A percentile compares a stretch with the other conserved stretches of the same genome.
These are phyloP conservation scores for Cerastis leucographa DNA, from an alignment of 2,888 invertebrate genomes.

Conservation along the genomic window DNA sequence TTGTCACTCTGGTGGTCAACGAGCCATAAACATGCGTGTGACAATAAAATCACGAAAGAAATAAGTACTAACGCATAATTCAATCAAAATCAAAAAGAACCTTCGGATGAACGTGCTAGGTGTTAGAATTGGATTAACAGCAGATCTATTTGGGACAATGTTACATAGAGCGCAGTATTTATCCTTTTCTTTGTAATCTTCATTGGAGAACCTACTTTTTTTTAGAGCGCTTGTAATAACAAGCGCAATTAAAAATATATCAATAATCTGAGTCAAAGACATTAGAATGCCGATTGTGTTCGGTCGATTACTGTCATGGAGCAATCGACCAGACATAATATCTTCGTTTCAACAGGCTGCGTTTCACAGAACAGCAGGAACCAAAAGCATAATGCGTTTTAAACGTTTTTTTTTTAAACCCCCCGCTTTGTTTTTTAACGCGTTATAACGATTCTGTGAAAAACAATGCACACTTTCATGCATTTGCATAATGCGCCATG, in stretches of 20 bases:
- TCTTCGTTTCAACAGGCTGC: slow-evolving; percentile 35
- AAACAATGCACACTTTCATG: slow-evolving; percentile 56
- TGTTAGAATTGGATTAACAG: slow-evolving; percentile 7
- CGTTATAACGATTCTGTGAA: slow-evolving; percentile 31
- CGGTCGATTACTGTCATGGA: slow-evolving; percentile 37
- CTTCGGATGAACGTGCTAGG: background rate
- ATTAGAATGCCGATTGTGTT: slow-evolving; percentile 42
- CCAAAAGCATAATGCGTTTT: slow-evolving; percentile 12
- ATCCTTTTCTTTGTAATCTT: slow-evolving; percentile 8
- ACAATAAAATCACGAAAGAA: background rate
- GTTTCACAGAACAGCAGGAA: slow-evolving; percentile 21
- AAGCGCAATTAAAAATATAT: slow-evolving; percentile 37
- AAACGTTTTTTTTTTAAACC: background rate
- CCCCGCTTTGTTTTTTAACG: slow-evolving; percentile 16
- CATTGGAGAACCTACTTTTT: slow-evolving; percentile 14
- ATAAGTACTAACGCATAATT: background rate
- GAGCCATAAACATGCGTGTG: slow-evolving; percentile 22
- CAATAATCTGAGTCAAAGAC: slow-evolving; percentile 28
- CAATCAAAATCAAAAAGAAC: slow-evolving; percentile 8
- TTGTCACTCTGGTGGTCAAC: slow-evolving; percentile 35
- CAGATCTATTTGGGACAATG: slow-evolving; percentile 1
- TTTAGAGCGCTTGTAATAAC: background rate
- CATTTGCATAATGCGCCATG: slow-evolving; percentile 52
- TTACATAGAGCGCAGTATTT: slow-evolving; percentile 9
- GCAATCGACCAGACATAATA: slow-evolving; percentile 30